These are phyloP conservation scores for Drosophila buzzatii DNA, from an alignment of 2,888 invertebrate genomes.

Conservation along the genomic window DNA sequence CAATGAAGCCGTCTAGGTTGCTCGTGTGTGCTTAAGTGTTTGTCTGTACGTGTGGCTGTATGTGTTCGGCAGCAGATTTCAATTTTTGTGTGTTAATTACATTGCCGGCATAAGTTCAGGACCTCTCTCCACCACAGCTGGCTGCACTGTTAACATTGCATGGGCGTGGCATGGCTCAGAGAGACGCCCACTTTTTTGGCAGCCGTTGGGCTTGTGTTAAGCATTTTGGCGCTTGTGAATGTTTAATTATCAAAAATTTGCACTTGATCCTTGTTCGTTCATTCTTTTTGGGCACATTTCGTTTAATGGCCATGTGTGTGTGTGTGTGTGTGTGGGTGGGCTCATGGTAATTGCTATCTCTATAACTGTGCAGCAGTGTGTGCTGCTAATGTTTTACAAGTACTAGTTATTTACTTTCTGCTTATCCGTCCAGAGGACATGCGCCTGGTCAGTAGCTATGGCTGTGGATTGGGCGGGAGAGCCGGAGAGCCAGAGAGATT, in stretches of 20 bases:
- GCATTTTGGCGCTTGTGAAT: conserved; percentile 78
- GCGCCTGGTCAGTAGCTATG: neutral
- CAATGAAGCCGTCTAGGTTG: conserved; percentile 68
- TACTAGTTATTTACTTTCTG: conserved; percentile 42
- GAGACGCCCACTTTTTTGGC: conserved; percentile 23
- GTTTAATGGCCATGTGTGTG: conserved; percentile 41
- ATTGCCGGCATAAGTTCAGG: conserved; percentile 73
- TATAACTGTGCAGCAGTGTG: conserved; percentile 24
- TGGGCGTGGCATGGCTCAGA: conserved; percentile 58
- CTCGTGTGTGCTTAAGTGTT: conserved; percentile 27
- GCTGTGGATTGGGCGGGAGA: neutral
- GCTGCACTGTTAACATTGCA: conserved; percentile 33
- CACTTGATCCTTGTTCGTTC: conserved; percentile 70
- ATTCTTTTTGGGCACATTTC: conserved; percentile 55
- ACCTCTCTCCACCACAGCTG: neutral
- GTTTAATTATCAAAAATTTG: conserved; percentile 79
- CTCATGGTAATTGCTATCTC: conserved; percentile 67
- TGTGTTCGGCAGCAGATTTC: conserved; percentile 72
- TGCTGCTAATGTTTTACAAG: conserved; percentile 68
- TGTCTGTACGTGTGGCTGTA: conserved; percentile 4
- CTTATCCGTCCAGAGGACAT: conserved; percentile 33
- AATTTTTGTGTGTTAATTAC: conserved; percentile 79
- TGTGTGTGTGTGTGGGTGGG: conserved; percentile 18
- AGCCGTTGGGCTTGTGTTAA: conserved; percentile 65
- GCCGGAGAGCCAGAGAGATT: too few relatives aligned